Evolutionary conservation across 2,113 vertebrate species (phyloP), one percentile per base, ranked within the genome.

Genomic region (Pterophyllum scalare): DNA sequence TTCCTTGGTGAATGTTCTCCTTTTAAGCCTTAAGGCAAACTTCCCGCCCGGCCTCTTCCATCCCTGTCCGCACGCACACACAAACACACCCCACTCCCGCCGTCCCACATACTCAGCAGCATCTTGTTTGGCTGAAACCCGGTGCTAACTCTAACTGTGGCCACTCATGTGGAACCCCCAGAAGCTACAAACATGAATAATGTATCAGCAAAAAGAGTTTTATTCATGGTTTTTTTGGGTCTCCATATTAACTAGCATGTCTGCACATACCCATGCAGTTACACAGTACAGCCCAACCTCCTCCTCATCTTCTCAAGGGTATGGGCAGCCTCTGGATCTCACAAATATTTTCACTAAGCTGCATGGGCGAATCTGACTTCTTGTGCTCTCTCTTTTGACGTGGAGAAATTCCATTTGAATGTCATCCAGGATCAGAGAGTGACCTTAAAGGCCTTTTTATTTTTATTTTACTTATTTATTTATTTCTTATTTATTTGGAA

Each of bases 181-280:
- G 87, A 88, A 94, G 93, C 92, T 91, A 90, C 90, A 90, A 81
- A 75, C 62, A 91, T 95, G 92, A 95, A 95, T 96, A 91, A 95
- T 95, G 88, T 74, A 95, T 85, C 78, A 74, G 75, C 84, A 14
- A 61, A 85, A 77, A 35, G 62, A 60, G 31, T 75, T 92, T 90
- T 91, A 87, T 93, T 90, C 78, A 88, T 52, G 17, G 46, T 70
- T 82, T 46, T 85, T 87, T 64, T 7, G 0, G 14, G 62, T 80
- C 56, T 77, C 87, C 83, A 57, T 90, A 88, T 80, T 82, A 88
- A 86, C 60, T 60, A 74, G 82, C 70, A 28, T 90, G 79, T 85
- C 65, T 28, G 61, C 81, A 59, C 74, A 80, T 60, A 60, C 58
- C 59, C 31, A 11, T 75, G 40, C 79, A 89, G 57, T n/a, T 1